Evolutionary conservation across 1,140 invertebrate species (phyloP).

Genomic region (Drosophila kikkawai): DNA sequence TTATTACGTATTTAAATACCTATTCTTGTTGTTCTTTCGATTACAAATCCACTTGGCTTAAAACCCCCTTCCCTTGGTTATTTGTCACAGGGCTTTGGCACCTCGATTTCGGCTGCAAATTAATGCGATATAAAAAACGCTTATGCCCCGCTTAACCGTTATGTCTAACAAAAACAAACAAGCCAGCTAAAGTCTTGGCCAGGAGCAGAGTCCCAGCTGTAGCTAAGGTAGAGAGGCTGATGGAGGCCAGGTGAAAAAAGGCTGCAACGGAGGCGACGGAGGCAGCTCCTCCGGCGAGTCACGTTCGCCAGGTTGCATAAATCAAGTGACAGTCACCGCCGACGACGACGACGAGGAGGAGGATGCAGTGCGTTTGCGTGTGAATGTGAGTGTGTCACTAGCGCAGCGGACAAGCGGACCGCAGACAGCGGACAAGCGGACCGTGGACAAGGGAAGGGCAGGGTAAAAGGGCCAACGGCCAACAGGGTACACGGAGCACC

Average conservation of each 20-base stretch:
- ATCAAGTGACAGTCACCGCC: conserved; percentile 55
- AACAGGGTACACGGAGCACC: conserved; percentile 10
- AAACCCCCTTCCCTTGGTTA: neutral
- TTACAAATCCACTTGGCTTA: conserved; percentile 1
- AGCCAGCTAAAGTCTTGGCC: neutral
- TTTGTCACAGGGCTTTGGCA: conserved; percentile 21
- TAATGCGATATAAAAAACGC: conserved; percentile 22
- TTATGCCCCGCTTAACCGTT: conserved; percentile 11
- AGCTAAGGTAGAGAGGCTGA: neutral
- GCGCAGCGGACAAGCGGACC: conserved; percentile 36
- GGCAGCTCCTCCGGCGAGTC: conserved; percentile 37
- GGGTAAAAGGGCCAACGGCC: neutral
- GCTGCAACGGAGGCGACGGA: neutral
- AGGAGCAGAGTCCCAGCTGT: neutral
- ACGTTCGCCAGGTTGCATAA: conserved; percentile 60
- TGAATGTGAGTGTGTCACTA: conserved; percentile 55
- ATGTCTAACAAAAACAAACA: conserved; percentile 39
- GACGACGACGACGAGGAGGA: neutral
- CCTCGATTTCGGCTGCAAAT: conserved; percentile 10
- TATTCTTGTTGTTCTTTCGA: neutral
- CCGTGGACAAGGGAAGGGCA: neutral
- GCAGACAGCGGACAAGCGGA: neutral
- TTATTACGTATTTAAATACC: too few relatives aligned
- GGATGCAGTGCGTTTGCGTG: conserved; percentile 7
- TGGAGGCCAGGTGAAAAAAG: neutral